These are phyloP conservation scores for Lacerta bilineata DNA, from an alignment of 2,797 vertebrate genomes.

Conservation along the genomic window DNA sequence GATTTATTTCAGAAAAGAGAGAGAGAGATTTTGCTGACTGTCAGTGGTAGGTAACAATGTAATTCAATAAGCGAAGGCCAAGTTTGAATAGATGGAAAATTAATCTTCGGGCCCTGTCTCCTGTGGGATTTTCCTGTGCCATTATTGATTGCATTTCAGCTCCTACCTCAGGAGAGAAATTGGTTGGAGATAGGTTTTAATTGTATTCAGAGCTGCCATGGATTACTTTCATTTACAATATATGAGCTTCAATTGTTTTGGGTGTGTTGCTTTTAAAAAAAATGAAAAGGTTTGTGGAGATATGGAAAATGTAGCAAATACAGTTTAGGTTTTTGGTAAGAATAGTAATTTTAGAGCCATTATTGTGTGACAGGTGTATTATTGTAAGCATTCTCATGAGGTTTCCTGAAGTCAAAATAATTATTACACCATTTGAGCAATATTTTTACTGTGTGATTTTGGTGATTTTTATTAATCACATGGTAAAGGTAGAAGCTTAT, in stretches of 20 bases:
- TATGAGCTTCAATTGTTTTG: slow-evolving; percentile 24
- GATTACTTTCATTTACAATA: slow-evolving; percentile 62
- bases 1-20: slow-evolving; percentile 60
- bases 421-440: accelerated
- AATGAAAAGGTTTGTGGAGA: slow-evolving; percentile 40
- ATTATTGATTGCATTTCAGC: slow-evolving; percentile 69
- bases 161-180: slow-evolving; percentile 66
- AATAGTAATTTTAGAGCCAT: slow-evolving; percentile 7
- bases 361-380: background rate
- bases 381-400: background rate
- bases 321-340: slow-evolving; percentile 29
- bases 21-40: slow-evolving; percentile 68
- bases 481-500: background rate
- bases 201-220: slow-evolving; percentile 66
- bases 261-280: slow-evolving; percentile 21
- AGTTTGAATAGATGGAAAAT: slow-evolving; percentile 77
- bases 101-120: slow-evolving; percentile 72
- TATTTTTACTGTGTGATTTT: background rate
- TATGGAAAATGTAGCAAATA: slow-evolving; percentile 37
- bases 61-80: slow-evolving; percentile 68
- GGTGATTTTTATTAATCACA: background rate
- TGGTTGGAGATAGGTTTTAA: slow-evolving; percentile 71
- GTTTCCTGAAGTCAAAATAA: background rate
- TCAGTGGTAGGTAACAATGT: slow-evolving; percentile 55
- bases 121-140: slow-evolving; percentile 66